Conservation (phyloP, 2,888 invertebrate genomes). For the Invenusta paracnida region DNA sequence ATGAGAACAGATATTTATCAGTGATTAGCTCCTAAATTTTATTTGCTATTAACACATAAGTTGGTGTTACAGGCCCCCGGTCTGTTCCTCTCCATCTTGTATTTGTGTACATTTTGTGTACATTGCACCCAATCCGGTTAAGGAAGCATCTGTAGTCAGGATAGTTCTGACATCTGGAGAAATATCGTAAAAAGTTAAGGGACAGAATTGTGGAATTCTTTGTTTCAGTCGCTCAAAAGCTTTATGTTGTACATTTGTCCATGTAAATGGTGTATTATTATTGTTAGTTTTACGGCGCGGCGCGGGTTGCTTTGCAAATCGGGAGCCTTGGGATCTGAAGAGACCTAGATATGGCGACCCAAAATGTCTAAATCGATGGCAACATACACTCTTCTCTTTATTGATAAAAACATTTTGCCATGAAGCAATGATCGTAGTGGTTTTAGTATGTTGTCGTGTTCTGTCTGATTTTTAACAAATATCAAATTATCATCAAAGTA, state of each 20-base stretch:
- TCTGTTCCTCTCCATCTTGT: slow-evolving; percentile 35
- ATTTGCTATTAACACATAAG: no score
- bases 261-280: no score
- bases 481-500: slow-evolving; percentile 35
- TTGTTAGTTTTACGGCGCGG: no score
- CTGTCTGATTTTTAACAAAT: not conserved
- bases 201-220: no score
- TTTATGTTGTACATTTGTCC: no score
- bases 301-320: no score
- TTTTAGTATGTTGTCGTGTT: not conserved
- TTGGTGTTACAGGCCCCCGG: no score
- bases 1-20: no score
- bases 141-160: slow-evolving; percentile 28
- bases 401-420: not conserved
- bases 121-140: not conserved
- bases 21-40: no score
- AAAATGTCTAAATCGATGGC: slow-evolving; percentile 32
- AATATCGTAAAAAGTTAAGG: no score
- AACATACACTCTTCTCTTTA: not conserved
- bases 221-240: no score
- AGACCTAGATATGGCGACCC: slow-evolving; percentile 23
- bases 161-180: not conserved
- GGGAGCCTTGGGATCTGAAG: no score
- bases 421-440: not conserved
- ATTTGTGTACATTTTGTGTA: slow-evolving; percentile 31